phyloP scores from a whole-genome alignment of 2,797 vertebrate genomes.

The Malacoctenus gilli region DNA sequence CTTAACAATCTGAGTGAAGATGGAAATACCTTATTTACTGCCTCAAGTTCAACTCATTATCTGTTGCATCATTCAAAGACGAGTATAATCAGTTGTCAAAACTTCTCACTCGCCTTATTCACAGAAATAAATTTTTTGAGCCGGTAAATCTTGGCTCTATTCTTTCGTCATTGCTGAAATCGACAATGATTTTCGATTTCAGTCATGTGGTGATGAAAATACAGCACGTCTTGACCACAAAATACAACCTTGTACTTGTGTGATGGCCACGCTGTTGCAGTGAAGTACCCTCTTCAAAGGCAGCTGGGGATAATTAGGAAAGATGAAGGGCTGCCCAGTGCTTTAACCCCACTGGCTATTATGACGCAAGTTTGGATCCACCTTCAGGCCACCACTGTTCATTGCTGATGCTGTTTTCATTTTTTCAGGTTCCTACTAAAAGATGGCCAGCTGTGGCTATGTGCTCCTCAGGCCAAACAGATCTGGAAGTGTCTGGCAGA shows the following conservation, averaged over 20 bases:
- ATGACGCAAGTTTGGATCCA: slow-evolving; percentile 10
- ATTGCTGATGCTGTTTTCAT: slow-evolving; percentile 22
- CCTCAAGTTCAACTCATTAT: not conserved
- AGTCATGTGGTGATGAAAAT: not conserved
- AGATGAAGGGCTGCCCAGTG: not conserved
- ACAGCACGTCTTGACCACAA: too few relatives aligned
- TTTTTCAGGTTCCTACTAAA: slow-evolving; percentile 93
- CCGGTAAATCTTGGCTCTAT: not conserved
- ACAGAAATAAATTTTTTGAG: not conserved
- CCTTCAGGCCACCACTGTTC: not conserved
- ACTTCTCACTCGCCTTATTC: too few relatives aligned
- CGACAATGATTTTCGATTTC: not conserved
- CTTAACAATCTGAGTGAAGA: not conserved
- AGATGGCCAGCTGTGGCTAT: slow-evolving; percentile 98
- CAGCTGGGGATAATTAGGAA: slow-evolving; percentile 14
- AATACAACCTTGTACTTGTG: not conserved
- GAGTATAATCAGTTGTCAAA: not conserved
- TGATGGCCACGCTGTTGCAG: slow-evolving; percentile 5
- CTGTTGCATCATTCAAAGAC: not conserved
- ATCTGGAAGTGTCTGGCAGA: slow-evolving; percentile 99
- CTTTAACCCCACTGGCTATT: slow-evolving; percentile 13
- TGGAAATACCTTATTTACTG: not conserved
- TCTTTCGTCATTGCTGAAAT: not conserved
- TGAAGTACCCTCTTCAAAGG: slow-evolving; percentile 18
- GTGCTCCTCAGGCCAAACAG: slow-evolving; percentile 98